These are phyloP conservation scores for Vannuccia rotundouncinata DNA, from an alignment of 2,888 invertebrate genomes.

Conservation along the genomic window DNA sequence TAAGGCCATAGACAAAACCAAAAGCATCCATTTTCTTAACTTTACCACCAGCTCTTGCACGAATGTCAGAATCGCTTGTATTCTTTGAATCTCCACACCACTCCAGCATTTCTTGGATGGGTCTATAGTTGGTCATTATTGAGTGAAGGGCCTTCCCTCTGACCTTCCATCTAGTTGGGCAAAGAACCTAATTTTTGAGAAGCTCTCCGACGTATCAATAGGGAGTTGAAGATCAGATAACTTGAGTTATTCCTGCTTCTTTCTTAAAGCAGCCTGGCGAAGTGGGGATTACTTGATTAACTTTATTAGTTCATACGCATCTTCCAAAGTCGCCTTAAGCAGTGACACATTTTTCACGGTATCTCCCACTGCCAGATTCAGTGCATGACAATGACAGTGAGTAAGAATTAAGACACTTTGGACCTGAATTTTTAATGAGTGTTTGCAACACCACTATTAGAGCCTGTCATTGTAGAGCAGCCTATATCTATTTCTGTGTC, in stretches of 20 bases:
- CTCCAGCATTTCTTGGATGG: neutral
- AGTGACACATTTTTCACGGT: neutral
- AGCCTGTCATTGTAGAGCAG: neutral
- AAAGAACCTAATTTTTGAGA: neutral
- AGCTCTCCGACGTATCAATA: neutral
- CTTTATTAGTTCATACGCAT: neutral
- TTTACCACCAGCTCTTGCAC: neutral
- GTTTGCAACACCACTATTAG: neutral
- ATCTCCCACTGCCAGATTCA: neutral
- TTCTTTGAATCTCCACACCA: conserved; percentile 8
- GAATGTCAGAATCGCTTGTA: neutral
- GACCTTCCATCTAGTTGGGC: neutral
- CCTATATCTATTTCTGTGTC: no score
- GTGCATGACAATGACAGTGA: neutral
- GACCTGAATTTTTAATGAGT: neutral
- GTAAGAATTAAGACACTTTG: neutral
- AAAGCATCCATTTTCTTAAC: conserved; percentile 1
- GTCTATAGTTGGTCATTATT: neutral
- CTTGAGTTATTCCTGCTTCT: neutral
- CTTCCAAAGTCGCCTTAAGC: neutral
- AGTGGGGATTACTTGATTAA: neutral
- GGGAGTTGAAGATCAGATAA: neutral
- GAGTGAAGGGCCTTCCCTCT: neutral
- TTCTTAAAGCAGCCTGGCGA: neutral
- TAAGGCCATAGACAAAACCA: neutral